Evolutionary conservation across 2,113 vertebrate genomes (phyloP), one percentile per base, ranked within the genome.

Genomic region (Lathamus discolor): DNA sequence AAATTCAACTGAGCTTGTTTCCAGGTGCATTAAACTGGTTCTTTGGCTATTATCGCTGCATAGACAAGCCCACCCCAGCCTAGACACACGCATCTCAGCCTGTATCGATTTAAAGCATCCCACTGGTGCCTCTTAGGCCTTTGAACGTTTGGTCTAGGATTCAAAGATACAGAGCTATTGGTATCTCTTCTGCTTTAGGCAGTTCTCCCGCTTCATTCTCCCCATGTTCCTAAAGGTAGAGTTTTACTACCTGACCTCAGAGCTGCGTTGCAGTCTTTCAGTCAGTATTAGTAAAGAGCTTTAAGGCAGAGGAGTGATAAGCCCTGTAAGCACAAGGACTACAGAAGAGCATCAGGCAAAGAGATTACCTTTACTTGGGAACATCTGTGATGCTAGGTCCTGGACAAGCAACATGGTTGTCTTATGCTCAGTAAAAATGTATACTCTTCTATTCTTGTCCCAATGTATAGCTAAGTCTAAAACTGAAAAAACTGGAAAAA

Each of bases 61-160:
- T 41, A 59, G 44, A 55, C 7, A 41, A 69, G 48, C 1, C 1
- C 23, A 83, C 17, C 17, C 70, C 62, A 59, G 11, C 24, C 10
- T 10, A 6, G 14, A 29, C 29, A 12, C 20, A 46, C 5, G 0
- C 13, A 20, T 2, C 31, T 44, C 2, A 31, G 46, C 0, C 8
- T 6, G 8, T 13, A 62, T 13, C 0, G 3, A 62, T 44, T 11
- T 3, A 43, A 69, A 43, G 41, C 31, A 13, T 63, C 61, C 41
- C n/a, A 18, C 48, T 10, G 7, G 18, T 1, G 6, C 43, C 54
- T 48, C 51, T n/a, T 6, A 11, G 20, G 62, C 37, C 52, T 74
- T 6, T 52, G 73, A 51, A 57, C 3, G 29, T 77, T 5, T 39
- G 35, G 69, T 61, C 37, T 48, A 11, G 19, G 55, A 20, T 5